phyloP scores from a whole-genome alignment of 2,113 vertebrate species.

The Platichthys stellatus region DNA sequence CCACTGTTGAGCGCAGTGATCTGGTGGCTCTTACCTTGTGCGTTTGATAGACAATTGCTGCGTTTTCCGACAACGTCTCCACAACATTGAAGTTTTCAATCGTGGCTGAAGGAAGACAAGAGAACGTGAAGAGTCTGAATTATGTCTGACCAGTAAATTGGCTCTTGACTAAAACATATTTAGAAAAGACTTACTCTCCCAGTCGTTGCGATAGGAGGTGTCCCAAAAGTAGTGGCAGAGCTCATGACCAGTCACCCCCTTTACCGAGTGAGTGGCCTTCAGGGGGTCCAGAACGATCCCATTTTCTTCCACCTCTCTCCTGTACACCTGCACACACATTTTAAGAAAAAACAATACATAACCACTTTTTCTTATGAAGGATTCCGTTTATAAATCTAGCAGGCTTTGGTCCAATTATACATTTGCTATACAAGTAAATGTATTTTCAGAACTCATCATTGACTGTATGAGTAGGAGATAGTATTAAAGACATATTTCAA shows the following conservation, averaged over 20 bases:
- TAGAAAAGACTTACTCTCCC: constrained; percentile 90
- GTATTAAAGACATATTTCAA: background rate
- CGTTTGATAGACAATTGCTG: constrained; percentile 92
- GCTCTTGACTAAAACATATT: background rate
- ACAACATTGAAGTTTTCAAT: constrained; percentile 96
- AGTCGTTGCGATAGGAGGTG: constrained; percentile 94
- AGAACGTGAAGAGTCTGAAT: background rate
- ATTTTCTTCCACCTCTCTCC: constrained; percentile 97
- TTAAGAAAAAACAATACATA: background rate
- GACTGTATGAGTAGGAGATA: too few relatives aligned
- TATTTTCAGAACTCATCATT: background rate
- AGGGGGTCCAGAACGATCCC: constrained; percentile 96
- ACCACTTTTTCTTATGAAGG: background rate
- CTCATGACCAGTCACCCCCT: constrained; percentile 96
- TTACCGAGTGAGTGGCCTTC: constrained; percentile 96
- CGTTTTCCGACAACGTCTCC: constrained; percentile 93
- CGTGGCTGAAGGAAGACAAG: constrained; percentile 84
- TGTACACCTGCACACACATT: constrained; percentile 87
- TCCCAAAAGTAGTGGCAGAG: constrained; percentile 98
- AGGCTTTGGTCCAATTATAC: background rate
- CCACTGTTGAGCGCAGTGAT: background rate
- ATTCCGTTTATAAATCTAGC: background rate
- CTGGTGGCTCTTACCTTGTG: constrained; percentile 87
- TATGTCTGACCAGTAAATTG: background rate
- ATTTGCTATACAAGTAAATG: background rate